Conservation (phyloP, 2,113 vertebrate species). For the Petaurus breviceps region DNA sequence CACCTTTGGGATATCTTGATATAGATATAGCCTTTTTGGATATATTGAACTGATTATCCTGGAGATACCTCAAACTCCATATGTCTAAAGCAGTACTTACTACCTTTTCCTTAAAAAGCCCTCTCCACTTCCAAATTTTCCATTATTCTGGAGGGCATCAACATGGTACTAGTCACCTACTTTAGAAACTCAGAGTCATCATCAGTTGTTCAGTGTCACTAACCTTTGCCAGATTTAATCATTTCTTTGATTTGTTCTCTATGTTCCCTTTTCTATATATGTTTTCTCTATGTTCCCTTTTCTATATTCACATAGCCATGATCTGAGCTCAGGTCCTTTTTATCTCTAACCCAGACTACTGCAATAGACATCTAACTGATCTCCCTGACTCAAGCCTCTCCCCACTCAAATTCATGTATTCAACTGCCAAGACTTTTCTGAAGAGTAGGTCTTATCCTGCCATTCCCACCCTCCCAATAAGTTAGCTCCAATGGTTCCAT, state of each 20-base stretch:
- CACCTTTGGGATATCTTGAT: background rate
- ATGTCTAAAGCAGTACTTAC: background rate
- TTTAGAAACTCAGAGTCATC: background rate
- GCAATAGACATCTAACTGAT: background rate
- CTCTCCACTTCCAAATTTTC: background rate
- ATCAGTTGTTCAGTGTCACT: background rate
- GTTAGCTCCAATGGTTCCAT: background rate
- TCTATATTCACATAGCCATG: background rate
- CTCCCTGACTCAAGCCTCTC: too few relatives aligned
- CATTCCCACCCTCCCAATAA: background rate
- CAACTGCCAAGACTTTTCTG: background rate
- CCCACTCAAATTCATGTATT: background rate
- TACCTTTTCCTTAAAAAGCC: background rate
- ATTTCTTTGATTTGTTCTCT: too few relatives aligned
- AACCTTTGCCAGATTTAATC: background rate
- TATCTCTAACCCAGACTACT: background rate
- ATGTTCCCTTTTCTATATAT: too few relatives aligned
- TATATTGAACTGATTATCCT: background rate
- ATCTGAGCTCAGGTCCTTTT: background rate
- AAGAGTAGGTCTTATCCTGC: background rate
- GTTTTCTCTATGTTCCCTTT: background rate
- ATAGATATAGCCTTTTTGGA: background rate
- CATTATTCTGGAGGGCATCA: background rate
- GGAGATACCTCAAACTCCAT: background rate
- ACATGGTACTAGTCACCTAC: background rate